Evolutionary conservation across 30 jellyfish, hydroid and myxozoan genomes (phyloP).

Genomic region (Phacellophora camtschatica): DNA sequence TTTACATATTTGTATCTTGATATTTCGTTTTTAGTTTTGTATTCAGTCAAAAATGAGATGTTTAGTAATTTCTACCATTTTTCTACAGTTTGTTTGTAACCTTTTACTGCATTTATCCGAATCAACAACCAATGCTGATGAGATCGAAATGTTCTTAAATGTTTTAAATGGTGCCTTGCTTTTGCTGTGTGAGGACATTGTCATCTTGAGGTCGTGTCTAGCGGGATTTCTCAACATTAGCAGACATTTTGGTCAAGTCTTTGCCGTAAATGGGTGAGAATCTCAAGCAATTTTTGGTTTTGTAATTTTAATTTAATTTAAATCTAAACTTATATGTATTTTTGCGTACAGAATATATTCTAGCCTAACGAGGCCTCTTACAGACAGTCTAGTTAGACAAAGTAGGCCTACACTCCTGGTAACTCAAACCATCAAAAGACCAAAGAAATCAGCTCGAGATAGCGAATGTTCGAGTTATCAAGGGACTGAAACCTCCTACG

Average conservation of each 20-base stretch:
- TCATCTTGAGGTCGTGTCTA: conserved; percentile 70
- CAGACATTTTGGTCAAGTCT: conserved; percentile 74
- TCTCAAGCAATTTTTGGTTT: background rate
- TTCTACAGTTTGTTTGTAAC: conserved; percentile 69
- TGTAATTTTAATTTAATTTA: background rate
- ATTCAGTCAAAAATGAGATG: no score
- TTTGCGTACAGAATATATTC: no score
- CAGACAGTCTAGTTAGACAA: no score
- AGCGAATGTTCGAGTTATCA: no score
- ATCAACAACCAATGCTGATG: conserved; percentile 61
- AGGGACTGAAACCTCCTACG: no score
- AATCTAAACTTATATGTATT: background rate
- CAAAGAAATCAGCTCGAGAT: no score
- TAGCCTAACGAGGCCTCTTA: no score
- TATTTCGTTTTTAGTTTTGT: no score
- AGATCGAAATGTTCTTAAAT: conserved; percentile 66
- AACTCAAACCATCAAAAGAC: no score
- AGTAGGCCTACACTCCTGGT: no score
- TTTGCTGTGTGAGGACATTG: conserved; percentile 84
- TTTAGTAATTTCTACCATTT: no score
- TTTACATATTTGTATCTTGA: no score
- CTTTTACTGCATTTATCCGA: conserved; percentile 62
- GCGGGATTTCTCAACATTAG: conserved; percentile 77
- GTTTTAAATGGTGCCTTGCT: conserved; percentile 91
- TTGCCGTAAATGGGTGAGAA: conserved; percentile 87